Base-by-base conservation (phyloP, 2,888 invertebrate genomes). In the Elysia crispata region DNA sequence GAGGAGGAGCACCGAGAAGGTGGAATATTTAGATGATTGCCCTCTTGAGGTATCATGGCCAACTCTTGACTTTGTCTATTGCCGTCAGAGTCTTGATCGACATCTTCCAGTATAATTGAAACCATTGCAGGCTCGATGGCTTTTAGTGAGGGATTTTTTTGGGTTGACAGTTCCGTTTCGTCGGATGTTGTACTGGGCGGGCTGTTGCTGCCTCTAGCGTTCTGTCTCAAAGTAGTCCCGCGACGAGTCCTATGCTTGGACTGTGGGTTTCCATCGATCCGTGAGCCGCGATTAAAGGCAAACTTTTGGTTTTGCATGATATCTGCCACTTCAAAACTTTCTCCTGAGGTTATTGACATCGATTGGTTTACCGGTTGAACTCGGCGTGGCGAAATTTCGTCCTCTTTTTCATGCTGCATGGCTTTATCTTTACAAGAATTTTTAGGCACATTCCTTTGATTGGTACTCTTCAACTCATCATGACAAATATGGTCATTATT, bases 311-410 rank as follows among this genome's bases (percentile, higher is more conserved):
- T 72, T 33, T 83, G 77, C 81, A 87, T 80, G 30, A 89, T 89
- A 79, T 88, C 87, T 31, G 85, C 88, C n/a, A 88, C 85, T 80
- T 89, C 89, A 8, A 87, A 20, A 77, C 87, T 89, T 74, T 87
- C 85, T 33, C 73, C 83, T 15, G 85, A 85, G 41, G 30, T 20
- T 6, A 62, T 64, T n/a, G 64, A 69, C 31, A 67, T 67, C 1
- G 30, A 25, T 23, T 64, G 50, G 50, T 77, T n/a, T 11, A 60
- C 25, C 23, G 74, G 30, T 20, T 79, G 67, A 6, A 23, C 11
- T 28, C 25, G 76, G 8, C 66, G 66, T 69, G 67, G 11, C 41
- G 23, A 57, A 1, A 15, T 20, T 8, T 18, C 33, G 11, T 8
- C 0, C 0, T 8, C 18, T 20, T n/a, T 20, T 23, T 57, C 70